These are phyloP conservation scores for Chaenocephalus aceratus DNA, from an alignment of 2,113 vertebrate species.

Conservation along the genomic window DNA sequence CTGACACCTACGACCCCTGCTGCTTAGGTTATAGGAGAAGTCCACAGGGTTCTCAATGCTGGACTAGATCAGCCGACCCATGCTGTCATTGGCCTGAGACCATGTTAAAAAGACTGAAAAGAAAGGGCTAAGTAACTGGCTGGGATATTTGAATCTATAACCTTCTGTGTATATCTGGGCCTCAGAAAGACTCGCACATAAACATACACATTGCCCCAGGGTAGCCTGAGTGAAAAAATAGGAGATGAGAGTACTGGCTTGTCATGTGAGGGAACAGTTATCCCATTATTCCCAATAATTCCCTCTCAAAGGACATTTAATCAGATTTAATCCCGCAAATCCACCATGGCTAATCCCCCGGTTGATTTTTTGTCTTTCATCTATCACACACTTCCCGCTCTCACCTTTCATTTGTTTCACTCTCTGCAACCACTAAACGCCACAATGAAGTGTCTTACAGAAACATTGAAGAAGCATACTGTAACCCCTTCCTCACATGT, in stretches of 20 bases:
- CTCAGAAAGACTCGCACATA: slow-evolving; percentile 1
- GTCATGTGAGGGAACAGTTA: slow-evolving; percentile 57
- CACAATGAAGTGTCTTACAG: slow-evolving; percentile 33
- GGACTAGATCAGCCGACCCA: slow-evolving; percentile 21
- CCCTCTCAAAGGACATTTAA: slow-evolving; percentile 54
- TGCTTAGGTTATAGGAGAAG: slow-evolving; percentile 59
- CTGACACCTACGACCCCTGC: slow-evolving; percentile 42
- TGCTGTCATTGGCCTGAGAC: slow-evolving; percentile 27
- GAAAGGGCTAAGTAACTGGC: slow-evolving; percentile 32
- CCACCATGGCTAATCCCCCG: slow-evolving; percentile 48
- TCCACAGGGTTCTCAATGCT: slow-evolving; percentile 34
- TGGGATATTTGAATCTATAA: slow-evolving; percentile 11
- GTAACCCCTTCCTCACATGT: slow-evolving; percentile 8
- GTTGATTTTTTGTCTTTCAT: slow-evolving; percentile 39
- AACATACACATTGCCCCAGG: background rate
- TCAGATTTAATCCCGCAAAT: slow-evolving; percentile 58
- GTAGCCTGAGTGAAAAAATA: slow-evolving; percentile 2
- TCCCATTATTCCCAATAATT: slow-evolving; percentile 56
- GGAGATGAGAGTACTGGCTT: slow-evolving; percentile 32
- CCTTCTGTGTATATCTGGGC: background rate
- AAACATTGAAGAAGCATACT: slow-evolving; percentile 1
- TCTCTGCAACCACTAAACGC: background rate
- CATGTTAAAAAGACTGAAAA: slow-evolving; percentile 27
- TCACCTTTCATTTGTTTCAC: slow-evolving; percentile 20
- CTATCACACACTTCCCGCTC: slow-evolving; percentile 2